Conservation (phyloP, 35 echinoderm and acorn worm species). For the Heliocidaris erythrogramma region DNA sequence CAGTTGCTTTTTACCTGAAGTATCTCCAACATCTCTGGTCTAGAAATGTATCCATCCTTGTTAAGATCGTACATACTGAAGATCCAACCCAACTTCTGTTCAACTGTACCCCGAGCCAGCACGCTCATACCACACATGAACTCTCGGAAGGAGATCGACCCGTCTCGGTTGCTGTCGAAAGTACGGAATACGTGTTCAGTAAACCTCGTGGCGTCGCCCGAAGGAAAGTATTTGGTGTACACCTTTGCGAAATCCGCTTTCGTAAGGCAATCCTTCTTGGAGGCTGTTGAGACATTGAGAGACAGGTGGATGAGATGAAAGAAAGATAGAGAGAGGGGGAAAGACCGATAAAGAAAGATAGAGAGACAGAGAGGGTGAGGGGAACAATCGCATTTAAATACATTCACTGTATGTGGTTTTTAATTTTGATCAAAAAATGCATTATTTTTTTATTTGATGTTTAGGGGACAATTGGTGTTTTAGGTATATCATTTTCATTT, state of each 20-base stretch:
- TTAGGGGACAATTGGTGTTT: not conserved
- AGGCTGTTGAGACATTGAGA: constrained; percentile 51
- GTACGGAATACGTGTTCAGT: constrained; percentile 84
- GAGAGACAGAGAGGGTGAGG: not conserved
- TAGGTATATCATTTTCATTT: not conserved
- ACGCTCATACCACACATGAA: constrained; percentile 88
- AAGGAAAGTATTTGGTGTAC: constrained; percentile 79
- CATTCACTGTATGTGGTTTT: not conserved
- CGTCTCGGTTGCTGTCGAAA: constrained; percentile 81
- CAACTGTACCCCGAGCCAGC: constrained; percentile 77
- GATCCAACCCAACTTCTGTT: constrained; percentile 88
- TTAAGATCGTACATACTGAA: constrained; percentile 91
- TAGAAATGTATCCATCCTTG: constrained; percentile 82
- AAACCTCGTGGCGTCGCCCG: constrained; percentile 84
- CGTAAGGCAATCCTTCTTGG: constrained; percentile 71
- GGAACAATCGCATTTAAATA: not conserved
- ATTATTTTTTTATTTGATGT: not conserved
- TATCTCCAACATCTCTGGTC: constrained; percentile 87
- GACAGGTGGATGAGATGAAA: not conserved
- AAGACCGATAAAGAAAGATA: not conserved
- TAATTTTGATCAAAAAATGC: not conserved
- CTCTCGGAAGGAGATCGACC: constrained; percentile 84
- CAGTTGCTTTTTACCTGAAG: constrained; percentile 49
- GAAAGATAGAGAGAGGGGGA: not conserved
- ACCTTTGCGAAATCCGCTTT: constrained; percentile 82